phyloP scores from a whole-genome alignment of 2,797 vertebrate species.

The Thalassophryne amazonica region DNA sequence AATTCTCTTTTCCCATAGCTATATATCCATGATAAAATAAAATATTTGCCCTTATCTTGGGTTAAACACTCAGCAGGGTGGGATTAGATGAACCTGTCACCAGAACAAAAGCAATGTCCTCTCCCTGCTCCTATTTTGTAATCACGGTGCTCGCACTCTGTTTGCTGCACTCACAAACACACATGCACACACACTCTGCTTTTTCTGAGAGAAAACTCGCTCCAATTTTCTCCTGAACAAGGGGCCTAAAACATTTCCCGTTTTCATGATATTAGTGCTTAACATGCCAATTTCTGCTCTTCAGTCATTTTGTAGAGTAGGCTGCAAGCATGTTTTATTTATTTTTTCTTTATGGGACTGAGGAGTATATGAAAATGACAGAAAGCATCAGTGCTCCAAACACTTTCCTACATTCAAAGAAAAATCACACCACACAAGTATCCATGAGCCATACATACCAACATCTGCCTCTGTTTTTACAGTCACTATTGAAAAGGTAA shows the following conservation, averaged over 20 bases:
- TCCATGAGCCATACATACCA: not conserved
- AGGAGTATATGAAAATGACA: too few species aligned
- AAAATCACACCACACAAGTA: slow-evolving; percentile 19
- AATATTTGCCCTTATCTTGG: too few species aligned
- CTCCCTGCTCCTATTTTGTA: too few species aligned
- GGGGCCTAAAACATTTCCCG: too few species aligned
- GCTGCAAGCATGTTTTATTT: not conserved
- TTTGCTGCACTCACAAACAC: too few species aligned
- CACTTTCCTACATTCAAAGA: not conserved
- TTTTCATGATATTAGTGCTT: too few species aligned
- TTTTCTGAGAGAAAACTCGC: not conserved
- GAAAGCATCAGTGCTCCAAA: not conserved
- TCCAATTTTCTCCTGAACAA: slow-evolving; percentile 8
- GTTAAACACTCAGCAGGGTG: too few species aligned
- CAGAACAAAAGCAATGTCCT: too few species aligned
- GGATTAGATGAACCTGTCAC: too few species aligned
- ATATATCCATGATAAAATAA: too few species aligned
- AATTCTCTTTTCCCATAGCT: too few species aligned
- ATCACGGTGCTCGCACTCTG: not conserved
- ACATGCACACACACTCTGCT: too few species aligned
- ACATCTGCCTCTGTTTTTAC: not conserved
- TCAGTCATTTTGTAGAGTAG: slow-evolving; percentile 27
- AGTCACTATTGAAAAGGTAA: slow-evolving; percentile 8
- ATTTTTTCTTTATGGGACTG: not conserved
- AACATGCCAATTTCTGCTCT: slow-evolving; percentile 1